Percentiles rank a stretch among this genome's conserved stretches.
Conservation (phyloP, 2,797 vertebrate genomes). For the Eulemur albifrons region DNA sequence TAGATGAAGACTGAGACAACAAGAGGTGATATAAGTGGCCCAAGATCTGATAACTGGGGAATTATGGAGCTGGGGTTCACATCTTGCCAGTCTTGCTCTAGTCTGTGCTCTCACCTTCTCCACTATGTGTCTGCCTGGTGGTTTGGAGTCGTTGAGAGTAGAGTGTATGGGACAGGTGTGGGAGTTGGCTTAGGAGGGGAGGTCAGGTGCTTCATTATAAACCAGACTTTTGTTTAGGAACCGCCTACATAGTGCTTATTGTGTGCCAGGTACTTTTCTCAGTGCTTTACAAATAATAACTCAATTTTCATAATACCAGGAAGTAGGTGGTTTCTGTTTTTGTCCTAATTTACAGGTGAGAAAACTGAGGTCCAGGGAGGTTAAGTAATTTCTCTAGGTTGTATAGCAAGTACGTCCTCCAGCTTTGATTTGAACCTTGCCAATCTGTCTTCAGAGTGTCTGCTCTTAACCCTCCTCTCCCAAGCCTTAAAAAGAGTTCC, state of each 20-base stretch:
- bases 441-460: neutral
- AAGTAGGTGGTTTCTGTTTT: neutral
- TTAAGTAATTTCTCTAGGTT: neutral
- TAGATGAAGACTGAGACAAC: neutral
- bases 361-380: neutral
- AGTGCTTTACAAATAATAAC: neutral
- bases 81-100: neutral
- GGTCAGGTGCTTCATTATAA: neutral
- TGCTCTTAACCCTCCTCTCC: neutral
- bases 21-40: neutral
- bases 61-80: neutral
- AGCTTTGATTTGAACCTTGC: neutral
- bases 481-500: neutral
- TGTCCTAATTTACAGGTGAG: neutral
- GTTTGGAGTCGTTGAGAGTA: neutral
- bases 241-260: neutral
- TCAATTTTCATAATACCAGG: neutral
- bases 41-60: neutral
- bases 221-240: neutral
- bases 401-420: neutral
- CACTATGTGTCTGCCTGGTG: too few species aligned
- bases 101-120: neutral
- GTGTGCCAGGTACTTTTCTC: neutral
- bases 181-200: neutral
- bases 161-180: neutral